phyloP scores from a whole-genome alignment of 2,888 invertebrate species.

The Drosophila prolongata region DNA sequence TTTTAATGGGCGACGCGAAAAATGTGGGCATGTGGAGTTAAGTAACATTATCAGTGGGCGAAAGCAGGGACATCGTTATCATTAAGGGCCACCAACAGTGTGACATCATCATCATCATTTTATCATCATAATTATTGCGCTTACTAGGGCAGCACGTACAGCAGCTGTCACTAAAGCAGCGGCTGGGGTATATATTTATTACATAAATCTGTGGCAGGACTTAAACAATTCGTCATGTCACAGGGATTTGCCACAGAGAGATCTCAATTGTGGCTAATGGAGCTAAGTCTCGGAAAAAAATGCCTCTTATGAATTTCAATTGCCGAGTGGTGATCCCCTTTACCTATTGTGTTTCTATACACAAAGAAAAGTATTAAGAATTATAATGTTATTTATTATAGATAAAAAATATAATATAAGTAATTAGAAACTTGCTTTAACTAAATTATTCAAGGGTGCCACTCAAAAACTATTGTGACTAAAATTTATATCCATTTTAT shows the following conservation, averaged over 20 bases:
- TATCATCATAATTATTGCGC: slow-evolving; percentile 76
- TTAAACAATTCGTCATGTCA: slow-evolving; percentile 76
- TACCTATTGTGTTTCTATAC: background rate
- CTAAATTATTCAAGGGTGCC: too few species aligned
- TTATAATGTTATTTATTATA: too few species aligned
- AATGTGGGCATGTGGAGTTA: slow-evolving; percentile 78
- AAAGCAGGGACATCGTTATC: slow-evolving; percentile 50
- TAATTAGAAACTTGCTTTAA: too few species aligned
- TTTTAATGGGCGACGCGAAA: slow-evolving; percentile 60
- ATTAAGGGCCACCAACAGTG: slow-evolving; percentile 56
- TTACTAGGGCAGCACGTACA: slow-evolving; percentile 65
- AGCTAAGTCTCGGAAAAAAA: slow-evolving; percentile 36
- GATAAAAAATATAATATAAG: too few species aligned
- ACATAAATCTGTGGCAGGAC: slow-evolving; percentile 42
- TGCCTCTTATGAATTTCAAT: slow-evolving; percentile 74
- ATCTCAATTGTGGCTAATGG: slow-evolving; percentile 70
- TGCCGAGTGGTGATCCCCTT: slow-evolving; percentile 22
- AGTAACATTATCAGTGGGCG: slow-evolving; percentile 65
- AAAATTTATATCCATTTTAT: too few species aligned
- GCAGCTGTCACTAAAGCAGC: slow-evolving; percentile 26
- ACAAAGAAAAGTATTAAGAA: background rate
- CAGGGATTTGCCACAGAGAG: slow-evolving; percentile 43
- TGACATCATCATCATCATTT: slow-evolving; percentile 63
- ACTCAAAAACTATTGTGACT: too few species aligned
- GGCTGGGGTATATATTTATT: slow-evolving; percentile 16